These are phyloP conservation scores for Habroteleia sp. DNA, from an alignment of 2,888 invertebrate species.

Conservation along the genomic window DNA sequence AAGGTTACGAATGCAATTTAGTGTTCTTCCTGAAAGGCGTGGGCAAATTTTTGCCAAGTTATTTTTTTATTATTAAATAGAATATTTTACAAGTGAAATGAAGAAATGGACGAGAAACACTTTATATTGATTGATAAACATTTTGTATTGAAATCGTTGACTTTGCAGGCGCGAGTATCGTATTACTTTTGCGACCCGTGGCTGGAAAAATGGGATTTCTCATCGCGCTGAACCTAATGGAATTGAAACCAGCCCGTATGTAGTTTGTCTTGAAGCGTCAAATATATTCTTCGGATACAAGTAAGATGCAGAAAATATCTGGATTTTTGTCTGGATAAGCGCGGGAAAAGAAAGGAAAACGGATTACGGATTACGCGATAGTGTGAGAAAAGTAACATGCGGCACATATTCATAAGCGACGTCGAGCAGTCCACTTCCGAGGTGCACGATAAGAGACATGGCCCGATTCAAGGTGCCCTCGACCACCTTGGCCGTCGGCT, in stretches of 20 bases:
- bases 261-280: slow-evolving; percentile 38
- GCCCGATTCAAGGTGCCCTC: slow-evolving; percentile 60
- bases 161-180: slow-evolving; percentile 8
- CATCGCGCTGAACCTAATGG: not conserved
- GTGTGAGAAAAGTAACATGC: slow-evolving; percentile 36
- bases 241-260: slow-evolving; percentile 18
- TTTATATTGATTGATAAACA: too few species aligned
- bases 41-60: too few species aligned
- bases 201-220: slow-evolving; percentile 10
- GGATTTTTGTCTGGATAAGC: not conserved
- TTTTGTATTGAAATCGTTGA: too few species aligned
- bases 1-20: not conserved
- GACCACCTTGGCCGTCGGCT: slow-evolving; percentile 73
- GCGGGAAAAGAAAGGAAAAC: slow-evolving; percentile 38
- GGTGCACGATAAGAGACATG: slow-evolving; percentile 50
- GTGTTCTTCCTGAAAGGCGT: not conserved
- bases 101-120: not conserved
- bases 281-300: slow-evolving; percentile 31
- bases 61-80: too few species aligned
- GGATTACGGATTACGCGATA: slow-evolving; percentile 14
- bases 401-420: slow-evolving; percentile 26
- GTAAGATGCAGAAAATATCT: slow-evolving; percentile 9
- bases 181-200: not conserved
- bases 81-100: too few species aligned
- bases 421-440: slow-evolving; percentile 62